A percentile compares a stretch with the other conserved stretches of the same genome.
Evolutionary conservation across 2,888 invertebrate species (phyloP).

Genomic region (Protodeltote pygarga): DNA sequence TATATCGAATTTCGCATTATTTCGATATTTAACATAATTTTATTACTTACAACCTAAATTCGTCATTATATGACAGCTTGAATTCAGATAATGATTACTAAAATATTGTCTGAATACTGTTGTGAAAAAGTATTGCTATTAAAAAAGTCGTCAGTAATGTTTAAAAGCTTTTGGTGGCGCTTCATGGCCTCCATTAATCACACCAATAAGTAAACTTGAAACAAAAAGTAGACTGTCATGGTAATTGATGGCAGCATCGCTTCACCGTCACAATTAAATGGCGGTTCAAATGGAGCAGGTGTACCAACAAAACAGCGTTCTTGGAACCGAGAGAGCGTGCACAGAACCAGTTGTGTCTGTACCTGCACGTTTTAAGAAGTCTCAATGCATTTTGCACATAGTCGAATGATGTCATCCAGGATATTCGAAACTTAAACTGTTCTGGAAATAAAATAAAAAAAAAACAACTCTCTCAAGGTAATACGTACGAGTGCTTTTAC

Average conservation of each 20-base stretch:
- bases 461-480: constrained; percentile 20
- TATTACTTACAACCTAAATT: constrained; percentile 3
- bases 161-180: constrained; percentile 29
- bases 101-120: constrained; percentile 13
- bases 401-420: constrained; percentile 67
- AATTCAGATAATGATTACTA: constrained; percentile 18
- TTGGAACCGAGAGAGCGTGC: constrained; percentile 73
- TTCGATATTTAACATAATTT: constrained; percentile 4
- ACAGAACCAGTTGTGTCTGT: constrained; percentile 65
- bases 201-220: constrained; percentile 39
- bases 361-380: constrained; percentile 50
- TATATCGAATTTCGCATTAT: constrained; percentile 6
- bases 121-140: no score
- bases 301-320: constrained; percentile 67
- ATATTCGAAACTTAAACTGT: constrained; percentile 41
- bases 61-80: constrained; percentile 9
- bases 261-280: constrained; percentile 68
- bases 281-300: constrained; percentile 74
- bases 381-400: constrained; percentile 53
- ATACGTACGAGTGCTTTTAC: constrained; percentile 12
- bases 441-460: constrained; percentile 43
- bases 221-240: constrained; percentile 58
- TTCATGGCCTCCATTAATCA: constrained; percentile 36
- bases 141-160: constrained; percentile 24
- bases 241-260: constrained; percentile 72